A percentile compares a stretch with the other conserved stretches of the same genome.
phyloP scores from a whole-genome alignment of 2,888 invertebrate genomes.

The Cecidostiba fungosa region DNA sequence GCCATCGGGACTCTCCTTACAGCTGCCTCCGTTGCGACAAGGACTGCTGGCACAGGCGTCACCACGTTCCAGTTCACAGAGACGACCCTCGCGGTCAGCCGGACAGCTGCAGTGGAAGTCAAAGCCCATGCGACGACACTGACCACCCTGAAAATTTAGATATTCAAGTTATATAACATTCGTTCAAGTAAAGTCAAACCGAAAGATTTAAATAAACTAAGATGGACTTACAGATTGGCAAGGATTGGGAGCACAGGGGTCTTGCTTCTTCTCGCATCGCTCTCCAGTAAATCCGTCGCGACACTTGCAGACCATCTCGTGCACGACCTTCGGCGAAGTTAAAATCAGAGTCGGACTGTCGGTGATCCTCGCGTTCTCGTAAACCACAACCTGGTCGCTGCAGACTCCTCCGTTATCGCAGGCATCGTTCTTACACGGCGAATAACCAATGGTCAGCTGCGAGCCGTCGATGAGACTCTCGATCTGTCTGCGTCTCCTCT shows the following conservation, averaged over 20 bases:
- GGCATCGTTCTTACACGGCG: slow-evolving; percentile 87
- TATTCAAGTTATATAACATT: not conserved
- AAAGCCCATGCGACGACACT: slow-evolving; percentile 91
- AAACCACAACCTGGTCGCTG: slow-evolving; percentile 86
- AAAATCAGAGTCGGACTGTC: slow-evolving; percentile 92
- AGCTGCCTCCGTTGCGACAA: slow-evolving; percentile 95
- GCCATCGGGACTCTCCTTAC: slow-evolving; percentile 92
- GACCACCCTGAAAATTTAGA: slow-evolving; percentile 84
- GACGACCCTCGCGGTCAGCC: slow-evolving; percentile 88
- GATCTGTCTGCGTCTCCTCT: slow-evolving; percentile 85
- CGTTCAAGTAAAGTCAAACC: too few species aligned
- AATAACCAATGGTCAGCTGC: slow-evolving; percentile 87
- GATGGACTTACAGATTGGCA: slow-evolving; percentile 83
- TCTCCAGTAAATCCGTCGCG: slow-evolving; percentile 91
- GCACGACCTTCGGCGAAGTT: slow-evolving; percentile 90
- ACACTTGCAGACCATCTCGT: slow-evolving; percentile 91
- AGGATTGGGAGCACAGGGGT: slow-evolving; percentile 95
- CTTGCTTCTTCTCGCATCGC: slow-evolving; percentile 92
- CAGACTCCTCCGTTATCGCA: slow-evolving; percentile 92
- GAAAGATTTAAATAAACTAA: not conserved
- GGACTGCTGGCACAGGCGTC: slow-evolving; percentile 93
- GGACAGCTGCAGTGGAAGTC: slow-evolving; percentile 93
- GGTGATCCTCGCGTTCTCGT: slow-evolving; percentile 87
- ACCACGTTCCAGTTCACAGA: slow-evolving; percentile 91
- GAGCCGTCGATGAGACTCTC: slow-evolving; percentile 84